Evolutionary conservation across 2,113 vertebrate genomes (phyloP).

Genomic region (western clawed frog (Xenopus tropicalis)): DNA sequence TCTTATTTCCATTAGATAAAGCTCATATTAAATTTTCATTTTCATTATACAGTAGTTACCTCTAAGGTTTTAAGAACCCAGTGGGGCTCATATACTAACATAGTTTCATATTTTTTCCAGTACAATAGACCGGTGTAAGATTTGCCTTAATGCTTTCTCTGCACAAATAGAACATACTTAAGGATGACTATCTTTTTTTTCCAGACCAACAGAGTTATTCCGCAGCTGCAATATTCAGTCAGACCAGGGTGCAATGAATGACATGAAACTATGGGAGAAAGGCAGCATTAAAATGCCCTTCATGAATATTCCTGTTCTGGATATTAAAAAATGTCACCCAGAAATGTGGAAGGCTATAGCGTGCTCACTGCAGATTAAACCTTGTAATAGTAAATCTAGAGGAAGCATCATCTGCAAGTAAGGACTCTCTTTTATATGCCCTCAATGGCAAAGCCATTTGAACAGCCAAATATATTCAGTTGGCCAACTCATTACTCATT

Average conservation of each 20-base stretch:
- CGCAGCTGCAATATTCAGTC: slow-evolving; percentile 95
- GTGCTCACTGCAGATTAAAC: slow-evolving; percentile 94
- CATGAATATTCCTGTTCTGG: slow-evolving; percentile 94
- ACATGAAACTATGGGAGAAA: slow-evolving; percentile 97
- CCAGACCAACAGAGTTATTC: slow-evolving; percentile 94
- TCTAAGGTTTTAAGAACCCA: no score
- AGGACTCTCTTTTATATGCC: slow-evolving; percentile 44
- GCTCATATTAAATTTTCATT: no score
- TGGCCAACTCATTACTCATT: no score
- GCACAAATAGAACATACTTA: no score
- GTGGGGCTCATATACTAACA: no score
- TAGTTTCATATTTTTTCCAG: no score
- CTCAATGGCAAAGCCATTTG: no score
- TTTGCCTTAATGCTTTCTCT: no score
- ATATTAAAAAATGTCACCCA: slow-evolving; percentile 90
- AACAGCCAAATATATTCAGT: no score
- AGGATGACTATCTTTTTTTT: slow-evolving; percentile 23
- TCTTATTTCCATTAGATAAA: no score
- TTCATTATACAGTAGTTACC: no score
- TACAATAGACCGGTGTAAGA: no score
- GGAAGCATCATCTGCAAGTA: slow-evolving; percentile 97
- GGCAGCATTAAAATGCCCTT: slow-evolving; percentile 97
- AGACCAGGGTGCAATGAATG: slow-evolving; percentile 95
- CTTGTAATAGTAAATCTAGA: slow-evolving; percentile 92
- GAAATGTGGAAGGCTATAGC: slow-evolving; percentile 97